These are phyloP conservation scores for Drosophila quadrilineata DNA, from an alignment of 1,140 invertebrate genomes.

Conservation along the genomic window DNA sequence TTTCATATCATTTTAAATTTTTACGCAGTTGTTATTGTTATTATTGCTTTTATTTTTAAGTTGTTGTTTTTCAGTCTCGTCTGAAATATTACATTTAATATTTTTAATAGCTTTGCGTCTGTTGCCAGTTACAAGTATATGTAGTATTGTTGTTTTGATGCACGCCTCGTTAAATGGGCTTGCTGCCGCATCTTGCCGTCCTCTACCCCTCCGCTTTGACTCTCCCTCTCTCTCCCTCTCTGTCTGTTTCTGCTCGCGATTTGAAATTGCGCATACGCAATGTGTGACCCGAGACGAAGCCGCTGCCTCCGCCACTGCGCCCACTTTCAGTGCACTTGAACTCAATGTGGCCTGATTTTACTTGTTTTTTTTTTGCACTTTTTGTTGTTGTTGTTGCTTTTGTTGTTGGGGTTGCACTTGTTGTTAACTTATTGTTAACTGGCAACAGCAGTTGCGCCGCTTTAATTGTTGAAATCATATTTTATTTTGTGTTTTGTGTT, in stretches of 20 bases:
- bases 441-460: slow-evolving; percentile 17
- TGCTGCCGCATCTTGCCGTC: no score
- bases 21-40: slow-evolving; percentile 8
- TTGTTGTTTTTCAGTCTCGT: slow-evolving; percentile 28
- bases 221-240: slow-evolving; percentile 31
- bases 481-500: slow-evolving; percentile 11
- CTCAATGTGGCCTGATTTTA: slow-evolving; percentile 37
- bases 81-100: slow-evolving; percentile 75
- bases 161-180: slow-evolving; percentile 77
- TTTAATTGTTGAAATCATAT: slow-evolving; percentile 13
- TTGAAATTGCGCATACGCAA: slow-evolving; percentile 74
- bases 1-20: neutral
- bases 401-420: slow-evolving; percentile 44
- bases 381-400: slow-evolving; percentile 7
- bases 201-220: no score
- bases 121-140: slow-evolving; percentile 25
- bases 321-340: slow-evolving; percentile 55
- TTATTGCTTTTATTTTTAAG: slow-evolving; percentile 6
- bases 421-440: slow-evolving; percentile 62
- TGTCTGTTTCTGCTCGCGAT: slow-evolving; percentile 26
- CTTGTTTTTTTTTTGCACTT: slow-evolving; percentile 35
- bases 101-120: slow-evolving; percentile 56
- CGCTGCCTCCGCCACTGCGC: neutral
- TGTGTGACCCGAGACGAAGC: slow-evolving; percentile 52
- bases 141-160: slow-evolving; percentile 57